Conservation (phyloP, 2,888 invertebrate genomes). For the Isotomurus palustris region DNA sequence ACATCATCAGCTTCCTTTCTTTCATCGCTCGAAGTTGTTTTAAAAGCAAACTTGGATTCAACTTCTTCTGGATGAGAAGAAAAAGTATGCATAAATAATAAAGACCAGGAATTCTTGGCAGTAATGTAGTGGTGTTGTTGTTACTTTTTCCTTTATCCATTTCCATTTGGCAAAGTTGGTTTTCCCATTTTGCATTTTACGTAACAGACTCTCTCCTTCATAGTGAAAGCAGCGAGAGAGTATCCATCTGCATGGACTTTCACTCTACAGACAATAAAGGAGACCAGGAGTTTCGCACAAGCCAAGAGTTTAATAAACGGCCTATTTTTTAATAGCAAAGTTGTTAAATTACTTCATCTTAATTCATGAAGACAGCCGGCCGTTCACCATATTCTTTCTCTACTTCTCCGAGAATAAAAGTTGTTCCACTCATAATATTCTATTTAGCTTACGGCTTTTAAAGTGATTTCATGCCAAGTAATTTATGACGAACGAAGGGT, state of each 20-base stretch:
- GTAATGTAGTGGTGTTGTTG: too few species aligned
- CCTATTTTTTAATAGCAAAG: conserved; percentile 15
- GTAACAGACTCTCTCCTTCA: too few species aligned
- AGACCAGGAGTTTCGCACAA: too few species aligned
- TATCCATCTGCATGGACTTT: too few species aligned
- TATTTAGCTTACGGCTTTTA: conserved; percentile 11
- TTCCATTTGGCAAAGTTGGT: too few species aligned
- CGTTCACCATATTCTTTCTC: not conserved
- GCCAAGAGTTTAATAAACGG: too few species aligned
- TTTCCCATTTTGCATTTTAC: too few species aligned
- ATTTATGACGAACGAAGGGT: not conserved
- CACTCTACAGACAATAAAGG: too few species aligned
- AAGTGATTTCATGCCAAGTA: conserved; percentile 7
- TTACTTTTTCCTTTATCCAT: too few species aligned
- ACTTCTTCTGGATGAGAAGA: too few species aligned
- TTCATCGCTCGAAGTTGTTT: conserved; percentile 1
- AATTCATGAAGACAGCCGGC: not conserved
- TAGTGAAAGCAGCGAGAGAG: too few species aligned
- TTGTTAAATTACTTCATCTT: conserved; percentile 14
- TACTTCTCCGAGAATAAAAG: not conserved
- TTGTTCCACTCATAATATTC: conserved; percentile 3
- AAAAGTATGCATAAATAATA: conserved; percentile 5
- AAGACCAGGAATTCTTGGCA: too few species aligned
- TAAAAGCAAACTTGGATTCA: conserved; percentile 12
- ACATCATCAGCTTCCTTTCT: conserved; percentile 13